Evolutionary conservation across 2,797 vertebrate genomes (phyloP).

Genomic region (Halcyon badia): DNA sequence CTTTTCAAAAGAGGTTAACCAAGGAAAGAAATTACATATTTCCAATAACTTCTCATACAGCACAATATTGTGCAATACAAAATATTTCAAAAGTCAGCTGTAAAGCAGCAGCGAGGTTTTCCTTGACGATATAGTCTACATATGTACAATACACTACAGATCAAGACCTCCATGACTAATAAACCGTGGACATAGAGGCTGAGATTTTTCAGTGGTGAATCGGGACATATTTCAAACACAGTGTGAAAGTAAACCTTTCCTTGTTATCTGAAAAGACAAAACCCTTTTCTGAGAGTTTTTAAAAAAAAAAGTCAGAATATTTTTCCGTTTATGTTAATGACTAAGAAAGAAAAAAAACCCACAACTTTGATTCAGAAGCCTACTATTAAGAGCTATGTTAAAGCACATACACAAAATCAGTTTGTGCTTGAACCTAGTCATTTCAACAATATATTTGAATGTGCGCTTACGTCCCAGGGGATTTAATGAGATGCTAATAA

Average conservation of each 20-base stretch:
- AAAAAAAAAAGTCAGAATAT: not conserved
- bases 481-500: not conserved
- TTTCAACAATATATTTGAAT: not conserved
- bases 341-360: not conserved
- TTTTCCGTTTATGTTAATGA: not conserved
- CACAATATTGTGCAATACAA: not conserved
- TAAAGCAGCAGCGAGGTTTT: not conserved
- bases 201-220: not conserved
- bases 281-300: not conserved
- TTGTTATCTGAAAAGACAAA: not conserved
- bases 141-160: not conserved
- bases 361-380: not conserved
- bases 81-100: not conserved
- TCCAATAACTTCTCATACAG: not conserved
- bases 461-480: rapidly evolving
- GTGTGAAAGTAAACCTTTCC: not conserved
- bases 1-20: not conserved
- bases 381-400: not conserved
- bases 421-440: not conserved
- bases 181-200: not conserved
- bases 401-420: not conserved
- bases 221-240: not conserved
- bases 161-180: not conserved
- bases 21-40: not conserved
- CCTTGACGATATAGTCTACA: not conserved